phyloP scores from a whole-genome alignment of 92 coral and sea anemone genomes.

The Bergia sp. region DNA sequence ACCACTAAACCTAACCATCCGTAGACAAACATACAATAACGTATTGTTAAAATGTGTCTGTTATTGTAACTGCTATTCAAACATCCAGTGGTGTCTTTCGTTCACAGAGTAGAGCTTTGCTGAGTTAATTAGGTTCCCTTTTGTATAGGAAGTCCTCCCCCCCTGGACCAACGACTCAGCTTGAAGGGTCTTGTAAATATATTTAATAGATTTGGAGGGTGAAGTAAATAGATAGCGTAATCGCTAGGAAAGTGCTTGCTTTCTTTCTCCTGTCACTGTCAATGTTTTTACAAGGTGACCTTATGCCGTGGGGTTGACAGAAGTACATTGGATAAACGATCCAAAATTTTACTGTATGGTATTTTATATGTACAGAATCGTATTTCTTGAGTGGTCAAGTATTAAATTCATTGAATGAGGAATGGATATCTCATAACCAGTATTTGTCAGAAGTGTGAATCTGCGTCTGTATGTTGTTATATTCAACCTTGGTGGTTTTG shows the following conservation, averaged over 20 bases:
- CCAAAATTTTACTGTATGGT: background rate
- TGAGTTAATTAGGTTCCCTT: background rate
- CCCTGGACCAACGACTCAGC: background rate
- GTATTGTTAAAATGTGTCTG: too few relatives aligned
- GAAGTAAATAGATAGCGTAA: background rate
- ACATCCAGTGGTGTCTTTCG: too few relatives aligned
- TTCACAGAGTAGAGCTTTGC: too few relatives aligned
- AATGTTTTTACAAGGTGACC: background rate
- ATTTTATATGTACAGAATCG: constrained; percentile 28
- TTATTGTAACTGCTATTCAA: too few relatives aligned
- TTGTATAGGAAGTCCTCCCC: background rate
- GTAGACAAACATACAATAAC: too few relatives aligned
- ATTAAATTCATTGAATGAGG: background rate
- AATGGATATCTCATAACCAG: background rate
- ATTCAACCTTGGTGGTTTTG: background rate
- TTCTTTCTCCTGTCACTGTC: background rate
- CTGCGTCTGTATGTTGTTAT: background rate
- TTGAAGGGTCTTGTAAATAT: constrained; percentile 51
- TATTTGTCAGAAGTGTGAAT: background rate
- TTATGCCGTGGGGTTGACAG: background rate
- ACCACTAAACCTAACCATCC: too few relatives aligned
- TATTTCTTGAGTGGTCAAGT: background rate
- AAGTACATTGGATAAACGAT: background rate
- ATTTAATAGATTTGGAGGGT: constrained; percentile 15
- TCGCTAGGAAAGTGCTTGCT: background rate